Evolutionary conservation across 2,113 vertebrate species (phyloP).

Genomic region (Falcunculus frontatus): DNA sequence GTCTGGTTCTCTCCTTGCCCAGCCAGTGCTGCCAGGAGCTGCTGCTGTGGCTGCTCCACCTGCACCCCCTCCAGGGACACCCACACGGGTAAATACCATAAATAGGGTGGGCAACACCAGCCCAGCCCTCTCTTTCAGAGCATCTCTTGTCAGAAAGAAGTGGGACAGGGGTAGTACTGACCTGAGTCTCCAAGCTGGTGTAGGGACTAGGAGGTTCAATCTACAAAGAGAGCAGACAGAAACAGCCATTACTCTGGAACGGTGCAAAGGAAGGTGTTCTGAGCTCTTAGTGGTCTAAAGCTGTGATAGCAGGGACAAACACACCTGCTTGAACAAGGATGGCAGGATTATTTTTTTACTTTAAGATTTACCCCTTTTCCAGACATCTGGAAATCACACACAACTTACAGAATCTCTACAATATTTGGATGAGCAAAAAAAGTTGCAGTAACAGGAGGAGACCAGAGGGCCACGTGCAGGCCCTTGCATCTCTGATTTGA

Average conservation of each 20-base stretch:
- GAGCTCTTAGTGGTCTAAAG: not conserved
- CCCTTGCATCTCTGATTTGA: not conserved
- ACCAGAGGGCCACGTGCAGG: not conserved
- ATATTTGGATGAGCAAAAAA: not conserved
- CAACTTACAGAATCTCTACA: not conserved
- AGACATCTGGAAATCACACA: not conserved
- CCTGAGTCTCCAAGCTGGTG: conserved; percentile 58
- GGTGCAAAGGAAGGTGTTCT: not conserved
- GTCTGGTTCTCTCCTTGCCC: not conserved
- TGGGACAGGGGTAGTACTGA: not conserved
- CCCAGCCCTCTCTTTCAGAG: not conserved
- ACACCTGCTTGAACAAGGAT: not conserved
- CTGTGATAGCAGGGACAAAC: not conserved
- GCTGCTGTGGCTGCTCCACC: not conserved
- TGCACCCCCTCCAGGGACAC: not conserved
- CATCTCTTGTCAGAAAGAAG: not conserved
- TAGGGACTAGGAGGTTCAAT: conserved; percentile 62
- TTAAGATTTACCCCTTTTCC: not conserved
- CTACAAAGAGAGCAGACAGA: conserved; percentile 43
- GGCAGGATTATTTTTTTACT: not conserved
- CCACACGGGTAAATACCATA: not conserved
- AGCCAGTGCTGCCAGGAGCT: not conserved
- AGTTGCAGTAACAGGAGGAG: not conserved
- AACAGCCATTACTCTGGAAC: conserved; percentile 2
- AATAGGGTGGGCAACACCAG: not conserved